Evolutionary conservation across 2,797 vertebrate species (phyloP).

Genomic region (Danio kyathit): DNA sequence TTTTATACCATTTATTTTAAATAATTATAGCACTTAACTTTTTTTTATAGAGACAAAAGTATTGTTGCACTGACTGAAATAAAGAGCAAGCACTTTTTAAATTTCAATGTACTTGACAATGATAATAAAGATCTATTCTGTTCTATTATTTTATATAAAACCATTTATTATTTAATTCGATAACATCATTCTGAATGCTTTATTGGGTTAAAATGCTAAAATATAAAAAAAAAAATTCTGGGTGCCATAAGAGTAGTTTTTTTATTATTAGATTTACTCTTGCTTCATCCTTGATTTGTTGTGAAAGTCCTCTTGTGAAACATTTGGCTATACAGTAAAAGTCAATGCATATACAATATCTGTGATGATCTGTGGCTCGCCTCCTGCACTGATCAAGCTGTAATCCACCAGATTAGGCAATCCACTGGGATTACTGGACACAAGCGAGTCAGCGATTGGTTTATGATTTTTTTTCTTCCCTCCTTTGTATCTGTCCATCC

Average conservation of each 20-base stretch:
- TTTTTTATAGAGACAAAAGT: no score
- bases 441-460: slow-evolving; percentile 10
- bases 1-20: no score
- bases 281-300: background rate
- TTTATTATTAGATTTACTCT: background rate
- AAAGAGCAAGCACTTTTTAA: no score
- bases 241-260: background rate
- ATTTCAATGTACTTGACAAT: no score
- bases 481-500: slow-evolving; percentile 7
- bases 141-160: no score
- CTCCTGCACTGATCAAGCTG: slow-evolving; percentile 16
- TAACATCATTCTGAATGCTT: no score
- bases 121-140: no score
- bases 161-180: no score
- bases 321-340: slow-evolving; percentile 6
- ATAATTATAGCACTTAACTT: no score
- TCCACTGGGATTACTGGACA: slow-evolving; percentile 58
- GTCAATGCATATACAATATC: background rate
- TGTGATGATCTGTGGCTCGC: slow-evolving; percentile 16
- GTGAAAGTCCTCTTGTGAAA: background rate
- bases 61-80: no score
- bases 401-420: slow-evolving; percentile 61
- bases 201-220: no score
- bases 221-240: no score
- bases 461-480: slow-evolving; percentile 18